Percentiles rank a stretch among this genome's conserved stretches.
Evolutionary conservation across 2,888 invertebrate genomes (phyloP).

Genomic region (Stenichneumon culpator): DNA sequence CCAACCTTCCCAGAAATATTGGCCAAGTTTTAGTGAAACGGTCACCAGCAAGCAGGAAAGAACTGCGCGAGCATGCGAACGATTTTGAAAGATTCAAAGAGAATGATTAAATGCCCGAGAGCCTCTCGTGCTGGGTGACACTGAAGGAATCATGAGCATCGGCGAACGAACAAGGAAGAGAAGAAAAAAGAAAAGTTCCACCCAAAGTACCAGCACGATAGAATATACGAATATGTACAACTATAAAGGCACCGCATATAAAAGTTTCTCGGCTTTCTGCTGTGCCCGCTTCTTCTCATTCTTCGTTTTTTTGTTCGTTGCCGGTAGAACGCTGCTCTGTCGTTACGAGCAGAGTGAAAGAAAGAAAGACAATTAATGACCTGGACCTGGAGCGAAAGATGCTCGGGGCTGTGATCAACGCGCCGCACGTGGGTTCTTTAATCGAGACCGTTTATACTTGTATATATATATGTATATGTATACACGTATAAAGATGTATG

Average conservation of each 20-base stretch:
- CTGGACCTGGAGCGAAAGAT: slow-evolving; percentile 49
- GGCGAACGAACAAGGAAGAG: slow-evolving; percentile 26
- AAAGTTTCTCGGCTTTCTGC: slow-evolving; percentile 45
- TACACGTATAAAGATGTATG: not conserved
- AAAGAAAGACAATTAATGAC: slow-evolving; percentile 54
- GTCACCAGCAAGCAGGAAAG: not conserved
- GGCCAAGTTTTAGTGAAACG: slow-evolving; percentile 3
- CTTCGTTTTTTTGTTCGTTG: not conserved
- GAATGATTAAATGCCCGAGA: slow-evolving; percentile 31
- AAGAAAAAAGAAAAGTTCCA: slow-evolving; percentile 7
- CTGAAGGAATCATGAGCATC: slow-evolving; percentile 42
- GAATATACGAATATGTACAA: slow-evolving; percentile 33
- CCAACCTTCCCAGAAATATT: slow-evolving; percentile 1
- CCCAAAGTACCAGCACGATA: slow-evolving; percentile 18
- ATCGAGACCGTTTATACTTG: slow-evolving; percentile 51
- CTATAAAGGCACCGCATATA: slow-evolving; percentile 54
- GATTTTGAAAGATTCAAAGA: slow-evolving; percentile 54
- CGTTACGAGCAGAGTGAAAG: slow-evolving; percentile 41
- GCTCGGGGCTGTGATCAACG: slow-evolving; percentile 48
- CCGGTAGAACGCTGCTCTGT: slow-evolving; percentile 34
- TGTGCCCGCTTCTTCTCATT: slow-evolving; percentile 33
- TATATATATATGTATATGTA: slow-evolving; percentile 6
- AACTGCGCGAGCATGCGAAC: slow-evolving; percentile 30
- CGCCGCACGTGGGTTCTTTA: slow-evolving; percentile 33
- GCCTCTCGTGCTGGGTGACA: slow-evolving; percentile 39